Evolutionary conservation across 2,113 vertebrate species (phyloP), one percentile per base, ranked within the genome.

Genomic region (Petroica traversi): DNA sequence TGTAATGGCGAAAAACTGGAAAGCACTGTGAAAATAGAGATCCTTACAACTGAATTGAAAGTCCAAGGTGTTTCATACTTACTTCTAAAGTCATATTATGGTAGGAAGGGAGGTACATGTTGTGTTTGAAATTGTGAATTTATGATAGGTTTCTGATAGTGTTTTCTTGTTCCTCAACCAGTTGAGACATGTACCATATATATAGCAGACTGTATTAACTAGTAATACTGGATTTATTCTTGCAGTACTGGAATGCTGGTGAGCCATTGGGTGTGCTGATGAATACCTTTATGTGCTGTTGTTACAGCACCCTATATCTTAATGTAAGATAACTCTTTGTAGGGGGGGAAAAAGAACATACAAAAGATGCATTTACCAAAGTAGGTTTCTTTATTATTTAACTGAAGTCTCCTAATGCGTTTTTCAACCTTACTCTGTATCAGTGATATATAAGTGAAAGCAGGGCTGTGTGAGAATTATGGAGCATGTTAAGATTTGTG

Each of bases 181-280:
- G 19, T 49, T 81, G 67, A 92, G 58, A 52, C 28, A n/a, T 25
- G 11, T 61, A 31, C 45, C 6, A 18, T 68, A 11, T 12, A 19
- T 36, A 14, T 28, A 52, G 13, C 17, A 88, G 17, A 18, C 38
- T 73, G 5, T 85, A 48, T 85, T 88, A 63, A 68, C n/a, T 59
- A 41, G 61, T 85, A 67, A 40, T 75, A 51, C 7, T 79, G n/a
- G 57, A 79, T 90, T 93, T 61, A 45, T 59, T 92, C 61, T 49
- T 69, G 49, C 28, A 22, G 54, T 52, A 40, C 14, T 5, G 3
- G 46, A 67, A 71, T 55, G 76, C 36, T 63, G 57, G 61, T 85
- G 34, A 88, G 26, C 66, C 6, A 2, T 59, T 85, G 38, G 81
- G 52, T 78, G 31, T 68, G 57, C 64, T 87, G 41, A 28, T 68